phyloP scores from a whole-genome alignment of 2,113 vertebrate species.

The Todiramphus saurophagus region DNA sequence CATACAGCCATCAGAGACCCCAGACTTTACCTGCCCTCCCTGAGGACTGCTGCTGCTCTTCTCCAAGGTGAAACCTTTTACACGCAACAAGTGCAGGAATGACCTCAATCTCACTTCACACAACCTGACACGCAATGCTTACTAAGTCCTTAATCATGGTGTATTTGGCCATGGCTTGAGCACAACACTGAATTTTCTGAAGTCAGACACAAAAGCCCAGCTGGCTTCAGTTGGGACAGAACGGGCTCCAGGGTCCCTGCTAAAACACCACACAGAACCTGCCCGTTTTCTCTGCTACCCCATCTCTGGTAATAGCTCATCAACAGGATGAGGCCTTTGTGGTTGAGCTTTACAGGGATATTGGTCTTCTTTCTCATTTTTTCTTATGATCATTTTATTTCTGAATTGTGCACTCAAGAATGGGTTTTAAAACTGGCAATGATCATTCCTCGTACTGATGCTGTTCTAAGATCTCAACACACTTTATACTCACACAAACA shows the following conservation, averaged over 20 bases:
- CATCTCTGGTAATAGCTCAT: not conserved
- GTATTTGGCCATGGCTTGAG: not conserved
- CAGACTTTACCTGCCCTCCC: not conserved
- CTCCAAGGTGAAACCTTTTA: slow-evolving; percentile 15
- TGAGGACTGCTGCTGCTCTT: not conserved
- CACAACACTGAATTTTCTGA: not conserved
- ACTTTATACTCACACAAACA: not conserved
- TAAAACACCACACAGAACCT: not conserved
- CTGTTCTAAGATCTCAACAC: not conserved
- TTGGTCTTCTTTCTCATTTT: not conserved
- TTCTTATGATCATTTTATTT: not conserved
- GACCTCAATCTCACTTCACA: not conserved
- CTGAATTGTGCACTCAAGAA: not conserved
- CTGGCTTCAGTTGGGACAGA: not conserved
- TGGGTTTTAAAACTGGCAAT: not conserved
- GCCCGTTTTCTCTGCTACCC: not conserved
- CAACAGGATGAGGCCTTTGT: not conserved
- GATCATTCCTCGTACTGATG: not conserved
- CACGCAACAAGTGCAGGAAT: not conserved
- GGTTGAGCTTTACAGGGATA: not conserved
- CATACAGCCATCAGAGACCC: not conserved
- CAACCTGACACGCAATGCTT: not conserved
- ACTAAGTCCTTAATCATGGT: not conserved
- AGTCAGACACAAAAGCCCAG: not conserved
- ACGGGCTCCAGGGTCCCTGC: not conserved